Evolutionary conservation across 2,113 vertebrate genomes (phyloP).

Genomic region (Eleginops maclovinus): DNA sequence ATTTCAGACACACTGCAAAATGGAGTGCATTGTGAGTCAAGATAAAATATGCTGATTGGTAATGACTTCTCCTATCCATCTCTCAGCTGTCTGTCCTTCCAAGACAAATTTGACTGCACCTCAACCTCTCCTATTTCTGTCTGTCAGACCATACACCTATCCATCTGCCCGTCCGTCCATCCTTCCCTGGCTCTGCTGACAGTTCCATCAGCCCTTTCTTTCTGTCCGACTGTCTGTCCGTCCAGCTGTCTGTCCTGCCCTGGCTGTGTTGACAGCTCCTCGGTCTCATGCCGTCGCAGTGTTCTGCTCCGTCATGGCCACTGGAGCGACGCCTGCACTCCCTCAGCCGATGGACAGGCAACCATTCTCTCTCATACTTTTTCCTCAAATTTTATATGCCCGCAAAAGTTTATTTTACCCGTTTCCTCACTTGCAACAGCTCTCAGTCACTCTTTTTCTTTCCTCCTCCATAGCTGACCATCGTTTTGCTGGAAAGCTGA

Average conservation of each 20-base stretch:
- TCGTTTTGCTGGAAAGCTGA: conserved; percentile 55
- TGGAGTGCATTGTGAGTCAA: conserved; percentile 2
- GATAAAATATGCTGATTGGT: conserved; percentile 40
- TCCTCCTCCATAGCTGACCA: conserved; percentile 54
- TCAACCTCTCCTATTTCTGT: conserved; percentile 38
- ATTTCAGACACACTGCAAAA: neutral
- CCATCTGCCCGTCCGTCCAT: conserved; percentile 61
- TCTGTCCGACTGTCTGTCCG: conserved; percentile 52
- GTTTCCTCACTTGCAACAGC: conserved; percentile 42
- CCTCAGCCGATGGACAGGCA: conserved; percentile 74
- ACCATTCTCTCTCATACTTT: conserved; percentile 57
- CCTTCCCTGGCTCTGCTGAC: conserved; percentile 60
- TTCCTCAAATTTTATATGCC: conserved; percentile 27
- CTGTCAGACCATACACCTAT: conserved; percentile 56
- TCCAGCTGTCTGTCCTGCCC: conserved; percentile 60
- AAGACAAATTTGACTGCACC: conserved; percentile 48
- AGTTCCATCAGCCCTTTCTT: conserved; percentile 63
- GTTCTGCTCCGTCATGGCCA: conserved; percentile 80
- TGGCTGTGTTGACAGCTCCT: conserved; percentile 77
- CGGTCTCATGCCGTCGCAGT: conserved; percentile 68
- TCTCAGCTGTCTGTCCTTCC: conserved; percentile 40
- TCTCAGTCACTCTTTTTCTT: conserved; percentile 41
- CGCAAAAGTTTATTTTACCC: conserved; percentile 63
- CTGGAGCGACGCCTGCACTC: conserved; percentile 76
- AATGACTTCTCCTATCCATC: conserved; percentile 27